Percentiles rank a stretch among this genome's conserved stretches.
These are phyloP conservation scores for Colaptes auratus DNA, from an alignment of 2,113 vertebrate species.

Conservation along the genomic window DNA sequence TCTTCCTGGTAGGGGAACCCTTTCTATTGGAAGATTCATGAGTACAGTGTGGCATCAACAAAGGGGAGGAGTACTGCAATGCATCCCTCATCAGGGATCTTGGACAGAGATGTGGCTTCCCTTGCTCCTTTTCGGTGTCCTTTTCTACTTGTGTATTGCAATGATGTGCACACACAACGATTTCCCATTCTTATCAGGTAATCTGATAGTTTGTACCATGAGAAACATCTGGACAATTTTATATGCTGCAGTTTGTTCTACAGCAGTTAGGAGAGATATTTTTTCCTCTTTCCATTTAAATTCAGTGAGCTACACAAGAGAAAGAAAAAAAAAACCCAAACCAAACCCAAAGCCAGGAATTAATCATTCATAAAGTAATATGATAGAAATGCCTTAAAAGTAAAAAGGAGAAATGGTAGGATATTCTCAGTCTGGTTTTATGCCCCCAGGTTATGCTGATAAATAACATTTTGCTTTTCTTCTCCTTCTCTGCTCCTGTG, in stretches of 20 bases:
- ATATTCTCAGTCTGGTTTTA: not conserved
- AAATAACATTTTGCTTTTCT: not conserved
- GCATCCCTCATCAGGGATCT: not conserved
- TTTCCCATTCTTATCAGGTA: not conserved
- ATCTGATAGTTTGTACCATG: not conserved
- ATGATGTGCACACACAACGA: not conserved
- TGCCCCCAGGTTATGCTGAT: not conserved
- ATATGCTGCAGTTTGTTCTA: not conserved
- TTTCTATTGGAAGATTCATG: not conserved
- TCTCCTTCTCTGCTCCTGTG: not conserved
- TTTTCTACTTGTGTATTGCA: not conserved
- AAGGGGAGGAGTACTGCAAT: not conserved
- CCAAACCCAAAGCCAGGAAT: not conserved
- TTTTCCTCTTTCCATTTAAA: constrained; percentile 1
- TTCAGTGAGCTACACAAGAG: not conserved
- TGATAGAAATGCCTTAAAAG: constrained; percentile 16
- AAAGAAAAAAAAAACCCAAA: not conserved
- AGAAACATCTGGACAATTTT: not conserved
- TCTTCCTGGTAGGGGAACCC: not conserved
- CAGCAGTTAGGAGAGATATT: not conserved
- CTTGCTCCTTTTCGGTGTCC: not conserved
- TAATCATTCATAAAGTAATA: constrained; percentile 8
- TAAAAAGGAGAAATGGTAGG: not conserved
- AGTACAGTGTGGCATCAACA: not conserved
- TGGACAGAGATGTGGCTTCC: not conserved